Base-by-base conservation (phyloP, 2,797 vertebrate species). In the Pseudomugil tenellus region DNA sequence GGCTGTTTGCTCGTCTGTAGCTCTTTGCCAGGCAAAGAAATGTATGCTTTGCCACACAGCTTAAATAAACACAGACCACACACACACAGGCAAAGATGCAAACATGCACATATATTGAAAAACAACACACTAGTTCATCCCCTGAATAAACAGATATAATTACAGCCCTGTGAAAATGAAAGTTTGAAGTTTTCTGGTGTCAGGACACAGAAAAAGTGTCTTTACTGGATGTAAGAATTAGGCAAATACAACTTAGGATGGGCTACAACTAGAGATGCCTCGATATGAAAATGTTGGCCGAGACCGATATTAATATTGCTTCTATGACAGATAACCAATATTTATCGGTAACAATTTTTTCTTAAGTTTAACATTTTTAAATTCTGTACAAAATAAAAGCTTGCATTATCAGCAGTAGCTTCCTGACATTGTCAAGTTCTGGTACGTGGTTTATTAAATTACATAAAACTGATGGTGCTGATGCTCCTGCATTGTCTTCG, bases 1-100 rank as follows among this genome's bases (percentile, higher is more conserved):
- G 7, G 4, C 48, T 77, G 64, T 81, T 80, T 85, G 74, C 70
- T 83, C 80, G 77, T 79, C 77, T 76, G 74, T 51, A 81, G 43
- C 41, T 83, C 77, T 83, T 72, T 83, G 52, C 77, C 67, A 77
- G 53, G 72, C 34, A 64, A n/a, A 79, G 72, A 80, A 72, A 76
- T 84, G 70, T 76, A 83, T 87, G 79, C 79, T 76, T 71, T 67
- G 53, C 55, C 71, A 76, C 19, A 11, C 56, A 76, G 72, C 77
- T 60, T 65, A 63, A 81, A 86, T 77, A 86, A 84, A 87, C 70
- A 79, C 11, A 19, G 43, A 73, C 49, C 76, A 83, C 61, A 61
- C 61, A 67, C 68, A 81, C 64, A 49, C 17, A 59, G 26, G 49
- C 39, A 64, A 9, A 58, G 35, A 58, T 3, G 10, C 58, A 58